Conservation (phyloP, 2,113 vertebrate species). For the Pampusana beccarii region DNA sequence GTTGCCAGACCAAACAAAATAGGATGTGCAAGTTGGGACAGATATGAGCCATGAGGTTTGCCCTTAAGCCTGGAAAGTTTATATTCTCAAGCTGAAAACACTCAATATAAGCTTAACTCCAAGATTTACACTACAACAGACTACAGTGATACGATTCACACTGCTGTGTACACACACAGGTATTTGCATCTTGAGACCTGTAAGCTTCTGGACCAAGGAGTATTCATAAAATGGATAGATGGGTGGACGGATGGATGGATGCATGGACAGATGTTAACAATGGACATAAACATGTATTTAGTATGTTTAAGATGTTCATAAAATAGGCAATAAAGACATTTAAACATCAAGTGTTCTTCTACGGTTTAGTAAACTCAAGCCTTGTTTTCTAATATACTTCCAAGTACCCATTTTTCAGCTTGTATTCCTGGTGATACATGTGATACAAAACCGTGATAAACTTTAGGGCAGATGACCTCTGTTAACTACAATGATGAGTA, state of each 20-base stretch:
- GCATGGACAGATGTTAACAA: neutral
- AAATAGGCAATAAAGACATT: neutral
- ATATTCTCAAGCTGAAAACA: neutral
- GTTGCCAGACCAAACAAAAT: neutral
- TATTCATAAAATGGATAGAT: neutral
- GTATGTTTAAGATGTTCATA: neutral
- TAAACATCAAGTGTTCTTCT: neutral
- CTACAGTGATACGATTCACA: neutral
- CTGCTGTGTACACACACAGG: fast-evolving
- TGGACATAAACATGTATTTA: neutral
- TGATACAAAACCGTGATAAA: neutral
- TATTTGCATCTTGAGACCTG: neutral
- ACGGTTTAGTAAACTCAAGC: neutral
- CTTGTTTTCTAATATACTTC: neutral
- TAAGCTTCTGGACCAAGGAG: neutral
- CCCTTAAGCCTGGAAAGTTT: neutral
- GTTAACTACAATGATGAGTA: neutral
- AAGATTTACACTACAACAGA: neutral
- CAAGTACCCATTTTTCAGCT: neutral
- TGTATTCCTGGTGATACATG: neutral
- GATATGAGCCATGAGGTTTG: neutral
- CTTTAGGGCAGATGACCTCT: neutral
- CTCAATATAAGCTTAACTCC: neutral
- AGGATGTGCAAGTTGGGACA: neutral
- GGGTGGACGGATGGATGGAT: neutral